Evolutionary conservation across 2,113 vertebrate genomes (phyloP), one percentile per base, ranked within the genome.

Genomic region (Ochotona curzoniae): DNA sequence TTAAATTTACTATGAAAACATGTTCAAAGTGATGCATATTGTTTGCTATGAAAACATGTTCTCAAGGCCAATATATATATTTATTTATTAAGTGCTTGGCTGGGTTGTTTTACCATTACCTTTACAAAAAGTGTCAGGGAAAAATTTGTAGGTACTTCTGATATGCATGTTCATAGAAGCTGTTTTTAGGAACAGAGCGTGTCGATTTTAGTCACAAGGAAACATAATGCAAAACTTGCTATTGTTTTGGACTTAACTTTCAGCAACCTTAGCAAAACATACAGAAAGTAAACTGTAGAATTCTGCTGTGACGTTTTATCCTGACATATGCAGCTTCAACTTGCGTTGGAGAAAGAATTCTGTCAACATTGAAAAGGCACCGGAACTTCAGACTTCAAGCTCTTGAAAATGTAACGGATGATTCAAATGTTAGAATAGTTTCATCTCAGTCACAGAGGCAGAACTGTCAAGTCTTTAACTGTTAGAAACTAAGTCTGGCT

Each of bases 1-100:
- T 89, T 67, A 93, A 91, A 80, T 0, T 38, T 90, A 35, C 54
- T 81, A 21, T 83, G 61, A 78, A 95, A 95, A 92, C 67, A 84
- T 76, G 64, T 35, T 75, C 15, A 93, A 7, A 2, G 13, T 83
- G 23, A 83, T 76, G 32, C 9, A 90, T 35, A 23, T 35, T 64
- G 63, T 64, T 26, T 44, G 60, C 73, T 49, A n/a, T n/a, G n/a
- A 82, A 78, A 85, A 63, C 6, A 44, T 44, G 6, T 90, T 76
- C 57, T 85, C 51, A 85, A 14, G 76, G 23, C 11, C 23, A 88
- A 32, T 83, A 20, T 32, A 49, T 44, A 44, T 44, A 44, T 44
- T 44, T 44, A 44, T 6, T 44, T 44, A 44, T 44, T 44, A 44
- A 44, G 38, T 44, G 38, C 38, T 44, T 44, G 38, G 38, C 6